Percentiles rank a stretch among this genome's conserved stretches.
Evolutionary conservation across 2,888 invertebrate genomes (phyloP).

Genomic region (Campoplex capitator): DNA sequence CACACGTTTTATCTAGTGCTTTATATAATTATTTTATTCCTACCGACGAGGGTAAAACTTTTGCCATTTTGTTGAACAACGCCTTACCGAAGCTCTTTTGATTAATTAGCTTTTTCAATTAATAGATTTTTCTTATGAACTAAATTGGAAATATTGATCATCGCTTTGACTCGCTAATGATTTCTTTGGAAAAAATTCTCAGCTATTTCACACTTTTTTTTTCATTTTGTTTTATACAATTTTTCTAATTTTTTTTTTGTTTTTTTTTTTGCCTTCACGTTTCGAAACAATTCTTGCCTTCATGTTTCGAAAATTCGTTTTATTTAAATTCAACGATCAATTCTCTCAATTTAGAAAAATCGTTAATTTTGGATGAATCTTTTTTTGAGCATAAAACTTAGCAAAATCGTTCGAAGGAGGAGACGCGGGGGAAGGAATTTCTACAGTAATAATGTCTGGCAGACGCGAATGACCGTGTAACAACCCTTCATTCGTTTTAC

Average conservation of each 20-base stretch:
- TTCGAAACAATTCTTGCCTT: not conserved
- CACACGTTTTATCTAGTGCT: not conserved
- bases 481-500: slow-evolving; percentile 51
- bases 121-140: not conserved
- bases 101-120: too few relatives aligned
- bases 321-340: not conserved
- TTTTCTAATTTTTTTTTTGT: too few relatives aligned
- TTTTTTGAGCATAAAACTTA: not conserved
- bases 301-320: not conserved
- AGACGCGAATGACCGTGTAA: slow-evolving; percentile 59
- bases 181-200: not conserved
- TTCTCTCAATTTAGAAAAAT: not conserved
- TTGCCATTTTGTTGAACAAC: too few relatives aligned
- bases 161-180: not conserved
- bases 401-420: slow-evolving; percentile 8
- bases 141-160: not conserved
- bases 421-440: not conserved
- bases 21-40: too few relatives aligned
- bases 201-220: too few relatives aligned
- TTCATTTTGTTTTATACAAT: too few relatives aligned
- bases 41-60: not conserved
- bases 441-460: slow-evolving; percentile 26
- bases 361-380: not conserved
- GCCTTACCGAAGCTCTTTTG: too few relatives aligned
- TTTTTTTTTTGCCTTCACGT: not conserved